Evolutionary conservation across 2,113 vertebrate genomes (phyloP), one percentile per base, ranked within the genome.

Genomic region (Oxygymnocypris stewartii): DNA sequence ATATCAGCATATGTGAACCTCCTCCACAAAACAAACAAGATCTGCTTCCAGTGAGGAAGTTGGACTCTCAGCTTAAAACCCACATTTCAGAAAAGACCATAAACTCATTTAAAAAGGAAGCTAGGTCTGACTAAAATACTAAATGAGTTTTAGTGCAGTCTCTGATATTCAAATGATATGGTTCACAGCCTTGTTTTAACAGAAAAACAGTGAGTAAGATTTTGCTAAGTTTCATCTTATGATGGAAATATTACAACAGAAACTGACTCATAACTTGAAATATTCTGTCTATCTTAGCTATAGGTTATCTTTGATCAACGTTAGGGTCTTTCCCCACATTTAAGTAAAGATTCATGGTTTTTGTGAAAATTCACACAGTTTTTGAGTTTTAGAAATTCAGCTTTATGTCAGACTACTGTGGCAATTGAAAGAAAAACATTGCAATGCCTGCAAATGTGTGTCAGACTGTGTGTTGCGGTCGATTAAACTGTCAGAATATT

Each of bases 161-260:
- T 76, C 67, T 88, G 67, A 76, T 86, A 84, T 83, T 75, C 40
- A 75, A 79, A 88, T 61, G 16, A 76, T 79, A 87, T 82, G 86
- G 74, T 84, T 75, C 57, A 73, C 76, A 82, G 59, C 14, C 47
- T 85, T 81, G 73, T 78, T 51, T 86, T 80, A 80, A 84, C 86
- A 87, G 89, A 90, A 89, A 92, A 82, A 65, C 75, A 78, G 86
- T 87, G 86, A 89, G 79, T 87, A 86, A 85, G 75, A 54, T 82
- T 82, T 85, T 61, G 47, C 79, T 31, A 71, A 49, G 77, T 14
- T 79, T 61, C 78, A 69, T 28, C 28, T 75, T 84, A 25, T 81
- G 28, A 79, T 87, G 85, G 78, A 89, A 89, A 87, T 85, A 82
- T 74, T 42, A 76, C 61, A 75, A 86, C 6, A 63, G 82, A 85